Base-by-base conservation (phyloP, 2,888 invertebrate genomes). In the Lochmaea crataegi region DNA sequence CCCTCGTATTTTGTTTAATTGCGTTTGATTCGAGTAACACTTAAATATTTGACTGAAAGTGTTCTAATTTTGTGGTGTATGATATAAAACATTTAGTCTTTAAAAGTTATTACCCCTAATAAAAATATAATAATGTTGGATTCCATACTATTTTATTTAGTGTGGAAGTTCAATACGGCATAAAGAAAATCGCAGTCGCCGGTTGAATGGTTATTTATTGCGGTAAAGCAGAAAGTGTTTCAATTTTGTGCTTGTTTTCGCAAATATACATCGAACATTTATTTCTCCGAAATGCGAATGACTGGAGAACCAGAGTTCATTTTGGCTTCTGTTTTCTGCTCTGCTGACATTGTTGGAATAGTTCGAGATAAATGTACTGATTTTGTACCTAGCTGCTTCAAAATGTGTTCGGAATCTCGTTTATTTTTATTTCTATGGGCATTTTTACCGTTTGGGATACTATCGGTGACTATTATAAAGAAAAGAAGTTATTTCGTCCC, bases 121-220 rank as follows among this genome's bases (percentile, higher is more conserved):
- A 18, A 9, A 16, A 18, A 53, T 53, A 18, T 53, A 16, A 53
- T 53, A 53, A 53, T 18, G n/a, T 53, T 18, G 9, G 7, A 1
- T 63, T 51, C 53, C 53, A 76, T 69, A 73, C 73, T 76, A 77
- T 78, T 78, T 77, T 77, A 79, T 80, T 76, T 78, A 77, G 76
- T 76, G 77, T 73, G 70, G 75, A 75, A 76, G 79, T 76, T 79
- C 80, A 77, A 79, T 79, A 78, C 73, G 76, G 75, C 79, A 76
- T 76, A 75, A 80, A 75, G 77, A 75, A 77, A 79, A 77, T 77
- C 74, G 78, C 77, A 74, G 77, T 74, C 74, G 70, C 69, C 68
- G 75, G 72, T 70, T 73, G 79, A 78, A 78, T 73, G 66, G 75
- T 78, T 79, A 79, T 80, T 80, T 80, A 80, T 80, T 79, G 75